These are phyloP conservation scores for Blera fallax DNA, from an alignment of 2,888 invertebrate species.

Conservation along the genomic window DNA sequence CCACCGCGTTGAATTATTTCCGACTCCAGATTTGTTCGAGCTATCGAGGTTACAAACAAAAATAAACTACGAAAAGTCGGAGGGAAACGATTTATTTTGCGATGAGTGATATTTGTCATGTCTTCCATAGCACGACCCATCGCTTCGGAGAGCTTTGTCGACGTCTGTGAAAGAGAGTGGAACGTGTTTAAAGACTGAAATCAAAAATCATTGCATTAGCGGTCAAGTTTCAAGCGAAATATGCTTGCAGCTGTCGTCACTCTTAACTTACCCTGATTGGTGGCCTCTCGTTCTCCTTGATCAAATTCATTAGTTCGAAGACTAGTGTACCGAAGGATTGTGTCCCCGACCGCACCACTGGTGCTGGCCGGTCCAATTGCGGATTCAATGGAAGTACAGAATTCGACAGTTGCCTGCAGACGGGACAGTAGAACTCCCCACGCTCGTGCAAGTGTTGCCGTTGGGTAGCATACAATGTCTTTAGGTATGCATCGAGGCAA, in stretches of 20 bases:
- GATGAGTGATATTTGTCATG: constrained; percentile 93
- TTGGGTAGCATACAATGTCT: constrained; percentile 90
- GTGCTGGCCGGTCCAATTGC: constrained; percentile 86
- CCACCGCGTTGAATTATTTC: constrained; percentile 96
- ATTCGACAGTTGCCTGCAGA: constrained; percentile 96
- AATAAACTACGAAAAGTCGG: constrained; percentile 89
- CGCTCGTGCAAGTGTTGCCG: constrained; percentile 89
- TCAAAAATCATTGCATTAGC: constrained; percentile 12
- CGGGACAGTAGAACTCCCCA: constrained; percentile 96
- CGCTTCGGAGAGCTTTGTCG: constrained; percentile 90
- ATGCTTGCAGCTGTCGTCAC: not conserved
- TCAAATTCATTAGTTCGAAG: constrained; percentile 83
- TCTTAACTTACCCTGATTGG: constrained; percentile 83
- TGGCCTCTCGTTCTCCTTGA: constrained; percentile 86
- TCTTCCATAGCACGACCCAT: constrained; percentile 97
- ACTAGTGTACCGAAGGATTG: constrained; percentile 81
- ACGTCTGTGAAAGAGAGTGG: constrained; percentile 82
- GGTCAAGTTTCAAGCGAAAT: not conserved
- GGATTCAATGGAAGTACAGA: constrained; percentile 93
- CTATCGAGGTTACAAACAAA: constrained; percentile 94
- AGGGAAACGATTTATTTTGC: constrained; percentile 87
- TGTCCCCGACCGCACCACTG: constrained; percentile 84
- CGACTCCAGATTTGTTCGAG: constrained; percentile 95
- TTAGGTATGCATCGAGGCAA: constrained; percentile 95
- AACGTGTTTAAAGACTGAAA: constrained; percentile 25